These are phyloP conservation scores for Stenurella melanura DNA, from an alignment of 2,888 invertebrate genomes.

Conservation along the genomic window DNA sequence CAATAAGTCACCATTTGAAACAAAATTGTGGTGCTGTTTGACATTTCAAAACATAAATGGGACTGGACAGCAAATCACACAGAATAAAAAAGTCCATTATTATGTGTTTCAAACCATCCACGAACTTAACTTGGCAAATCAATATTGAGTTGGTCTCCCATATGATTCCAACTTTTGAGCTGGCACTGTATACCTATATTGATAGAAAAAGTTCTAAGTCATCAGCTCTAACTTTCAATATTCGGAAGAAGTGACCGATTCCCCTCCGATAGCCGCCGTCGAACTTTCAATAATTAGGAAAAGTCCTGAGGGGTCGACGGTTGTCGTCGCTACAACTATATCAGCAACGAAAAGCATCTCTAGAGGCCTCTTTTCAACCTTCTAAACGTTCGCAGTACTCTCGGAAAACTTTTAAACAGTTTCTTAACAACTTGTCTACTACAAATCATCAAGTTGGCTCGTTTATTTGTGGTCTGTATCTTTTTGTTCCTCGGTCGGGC, in stretches of 20 bases:
- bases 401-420: slow-evolving; percentile 47
- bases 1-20: no score
- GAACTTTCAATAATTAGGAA: slow-evolving; percentile 17
- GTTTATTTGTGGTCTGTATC: slow-evolving; percentile 36
- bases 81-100: no score
- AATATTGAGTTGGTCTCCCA: background rate
- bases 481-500: background rate
- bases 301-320: slow-evolving; percentile 23
- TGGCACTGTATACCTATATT: background rate
- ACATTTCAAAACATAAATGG: no score
- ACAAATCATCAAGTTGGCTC: slow-evolving; percentile 50
- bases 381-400: slow-evolving; percentile 31
- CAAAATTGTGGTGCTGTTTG: no score
- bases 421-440: slow-evolving; percentile 47
- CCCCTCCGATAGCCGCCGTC: background rate
- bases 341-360: slow-evolving; percentile 24
- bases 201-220: background rate
- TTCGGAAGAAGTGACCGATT: background rate
- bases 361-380: slow-evolving; percentile 22
- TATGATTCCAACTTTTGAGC: background rate
- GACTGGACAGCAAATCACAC: no score
- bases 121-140: background rate
- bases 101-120: no score
- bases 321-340: slow-evolving; percentile 15
- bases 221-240: background rate